Percentiles rank a stretch among this genome's conserved stretches.
These are phyloP conservation scores for Heterodera schachtii DNA, from an alignment of 1,140 invertebrate genomes.

Conservation along the genomic window DNA sequence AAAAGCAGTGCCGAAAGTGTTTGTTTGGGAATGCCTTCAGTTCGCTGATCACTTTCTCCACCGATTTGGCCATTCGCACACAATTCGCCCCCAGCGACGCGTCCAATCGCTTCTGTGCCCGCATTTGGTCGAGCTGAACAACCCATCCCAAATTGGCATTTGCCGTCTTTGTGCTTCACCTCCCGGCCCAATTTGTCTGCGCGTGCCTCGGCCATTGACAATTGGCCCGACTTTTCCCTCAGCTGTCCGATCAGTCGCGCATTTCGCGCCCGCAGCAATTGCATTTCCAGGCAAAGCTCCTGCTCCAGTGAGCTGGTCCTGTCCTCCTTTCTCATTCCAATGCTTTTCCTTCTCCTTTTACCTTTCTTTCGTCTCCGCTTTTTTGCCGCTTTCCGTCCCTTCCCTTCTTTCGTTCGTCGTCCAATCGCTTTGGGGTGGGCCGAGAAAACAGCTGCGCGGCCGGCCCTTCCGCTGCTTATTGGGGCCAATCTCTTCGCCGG, in stretches of 20 bases:
- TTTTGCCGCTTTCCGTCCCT: slow-evolving; percentile 15
- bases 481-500: not conserved
- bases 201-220: slow-evolving; percentile 27
- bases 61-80: not conserved
- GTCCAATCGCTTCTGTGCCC: not conserved
- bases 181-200: slow-evolving; percentile 32
- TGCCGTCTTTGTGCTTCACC: slow-evolving; percentile 13
- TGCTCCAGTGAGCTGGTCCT: not conserved
- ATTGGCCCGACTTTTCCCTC: slow-evolving; percentile 40
- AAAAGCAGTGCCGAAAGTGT: not conserved
- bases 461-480: not conserved
- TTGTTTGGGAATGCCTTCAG: not conserved
- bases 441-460: slow-evolving; percentile 24
- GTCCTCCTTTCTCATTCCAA: too few relatives aligned
- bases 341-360: not conserved
- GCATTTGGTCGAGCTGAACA: slow-evolving; percentile 23
- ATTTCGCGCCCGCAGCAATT: slow-evolving; percentile 33
- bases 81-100: slow-evolving; percentile 3
- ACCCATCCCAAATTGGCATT: not conserved
- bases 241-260: slow-evolving; percentile 42
- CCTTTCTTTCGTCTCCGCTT: slow-evolving; percentile 6
- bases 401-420: not conserved
- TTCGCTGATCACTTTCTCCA: not conserved
- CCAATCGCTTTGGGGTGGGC: not conserved
- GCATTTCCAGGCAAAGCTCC: slow-evolving; percentile 12